Evolutionary conservation across 1,140 invertebrate genomes (phyloP).

Genomic region (Portunus trituberculatus): DNA sequence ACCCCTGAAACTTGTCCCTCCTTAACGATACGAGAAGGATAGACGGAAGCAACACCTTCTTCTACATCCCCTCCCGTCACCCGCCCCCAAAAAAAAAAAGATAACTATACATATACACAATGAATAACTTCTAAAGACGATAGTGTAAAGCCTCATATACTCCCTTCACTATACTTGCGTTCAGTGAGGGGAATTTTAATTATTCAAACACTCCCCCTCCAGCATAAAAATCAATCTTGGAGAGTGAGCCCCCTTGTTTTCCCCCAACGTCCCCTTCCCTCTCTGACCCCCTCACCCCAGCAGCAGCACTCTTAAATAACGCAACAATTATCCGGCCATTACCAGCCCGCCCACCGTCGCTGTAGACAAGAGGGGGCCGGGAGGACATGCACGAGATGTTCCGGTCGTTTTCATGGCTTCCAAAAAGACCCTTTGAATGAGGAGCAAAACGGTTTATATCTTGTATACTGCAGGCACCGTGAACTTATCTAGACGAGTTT

Average conservation of each 20-base stretch:
- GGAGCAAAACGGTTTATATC: too few species aligned
- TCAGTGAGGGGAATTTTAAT: slow-evolving; percentile 42
- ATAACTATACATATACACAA: background rate
- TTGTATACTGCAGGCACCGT: too few species aligned
- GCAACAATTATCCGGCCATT: slow-evolving; percentile 27
- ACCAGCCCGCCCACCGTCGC: background rate
- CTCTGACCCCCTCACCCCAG: slow-evolving; percentile 28
- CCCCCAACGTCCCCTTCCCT: background rate
- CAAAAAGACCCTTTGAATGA: too few species aligned
- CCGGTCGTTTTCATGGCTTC: background rate
- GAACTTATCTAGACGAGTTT: too few species aligned
- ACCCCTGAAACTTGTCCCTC: too few species aligned
- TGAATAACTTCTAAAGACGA: background rate
- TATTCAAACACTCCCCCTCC: slow-evolving; percentile 24
- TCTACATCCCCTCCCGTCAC: too few species aligned
- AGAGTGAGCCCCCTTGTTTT: slow-evolving; percentile 32
- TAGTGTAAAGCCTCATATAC: background rate
- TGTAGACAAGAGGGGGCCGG: slow-evolving; percentile 13
- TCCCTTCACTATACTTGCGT: background rate
- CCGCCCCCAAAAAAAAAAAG: too few species aligned
- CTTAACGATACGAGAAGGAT: too few species aligned
- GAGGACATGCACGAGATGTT: background rate
- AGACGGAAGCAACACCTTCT: too few species aligned
- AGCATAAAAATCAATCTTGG: slow-evolving; percentile 57
- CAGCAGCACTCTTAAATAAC: slow-evolving; percentile 1